These are phyloP conservation scores for Amazonetta brasiliensis DNA, from an alignment of 2,797 vertebrate genomes.

Conservation along the genomic window DNA sequence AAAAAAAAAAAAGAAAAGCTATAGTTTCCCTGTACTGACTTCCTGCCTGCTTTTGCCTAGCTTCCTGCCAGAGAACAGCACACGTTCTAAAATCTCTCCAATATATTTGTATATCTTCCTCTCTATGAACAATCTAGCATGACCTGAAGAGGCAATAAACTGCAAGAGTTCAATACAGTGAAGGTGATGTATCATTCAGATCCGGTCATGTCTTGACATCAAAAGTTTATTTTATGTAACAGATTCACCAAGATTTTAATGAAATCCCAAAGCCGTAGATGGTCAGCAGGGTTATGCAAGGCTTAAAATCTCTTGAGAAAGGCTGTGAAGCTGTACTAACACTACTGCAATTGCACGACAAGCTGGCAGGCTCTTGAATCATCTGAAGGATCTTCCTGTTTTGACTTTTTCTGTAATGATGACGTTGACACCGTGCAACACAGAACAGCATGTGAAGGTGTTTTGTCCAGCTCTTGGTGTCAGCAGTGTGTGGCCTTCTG, in stretches of 20 bases:
- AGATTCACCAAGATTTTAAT: neutral
- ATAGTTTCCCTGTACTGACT: neutral
- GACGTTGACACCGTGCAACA: accelerated
- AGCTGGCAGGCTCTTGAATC: neutral
- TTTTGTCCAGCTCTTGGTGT: neutral
- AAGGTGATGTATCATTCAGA: neutral
- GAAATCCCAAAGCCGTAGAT: neutral
- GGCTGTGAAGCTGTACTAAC: neutral
- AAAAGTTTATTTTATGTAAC: neutral
- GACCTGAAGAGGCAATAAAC: neutral
- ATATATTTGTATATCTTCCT: neutral
- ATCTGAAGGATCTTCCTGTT: neutral
- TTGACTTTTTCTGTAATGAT: neutral
- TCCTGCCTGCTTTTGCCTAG: neutral
- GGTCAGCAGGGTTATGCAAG: neutral
- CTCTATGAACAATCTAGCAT: neutral
- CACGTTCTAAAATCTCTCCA: neutral
- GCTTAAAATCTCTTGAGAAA: neutral
- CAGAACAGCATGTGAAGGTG: neutral
- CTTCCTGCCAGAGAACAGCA: neutral
- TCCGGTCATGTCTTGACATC: neutral
- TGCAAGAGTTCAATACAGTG: neutral
- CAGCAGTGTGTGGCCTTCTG: neutral
- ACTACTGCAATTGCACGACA: neutral
- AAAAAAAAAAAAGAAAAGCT: neutral